Base-by-base conservation (phyloP, 1,140 invertebrate species). In the Oncopodura yosiiana region DNA sequence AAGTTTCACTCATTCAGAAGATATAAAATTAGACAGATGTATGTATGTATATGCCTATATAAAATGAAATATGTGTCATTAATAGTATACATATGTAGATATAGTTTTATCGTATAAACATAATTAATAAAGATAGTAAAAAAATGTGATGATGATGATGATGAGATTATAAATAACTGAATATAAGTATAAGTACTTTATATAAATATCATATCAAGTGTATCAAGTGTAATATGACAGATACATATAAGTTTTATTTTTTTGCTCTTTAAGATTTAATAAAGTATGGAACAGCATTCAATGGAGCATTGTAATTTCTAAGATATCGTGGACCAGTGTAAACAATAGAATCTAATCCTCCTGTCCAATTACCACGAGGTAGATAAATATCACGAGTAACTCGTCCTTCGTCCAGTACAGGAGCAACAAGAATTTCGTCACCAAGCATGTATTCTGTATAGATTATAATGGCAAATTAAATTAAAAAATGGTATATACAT, bases 381-480 rank as follows among this genome's bases (percentile, higher is more conserved):
- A 92, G 69, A 69, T 87, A 92, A 37, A 93, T 77, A 63, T 90
- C 78, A 9, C 87, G 73, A 11, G 68, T 67, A 2, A 65, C 69
- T 1, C 77, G 78, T 0, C 79, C 81, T 70, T 86, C 71, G 12
- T 77, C 71, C 9, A 91, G 63, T 0, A 94, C 77, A 3, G 89
- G 89, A 0, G 89, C 89, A 0, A 88, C 83, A n/a, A 94, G 69
- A n/a, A 89, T 78, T 30, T 80, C 74, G 64, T 89, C 81, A 3
- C 88, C 89, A 3, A 93, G 70, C 3, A 94, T 69, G 68, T 82
- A 94, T 70, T 92, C 86, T 88, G 70, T 18, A 16, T 41, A 8
- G 8, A 24, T 12, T 44, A 5, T 19, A 24, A 21, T 18, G 9
- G 11, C 23, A 8, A 44, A 44, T 4, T 44, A 14, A 21, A 5